A percentile compares a stretch with the other conserved stretches of the same genome.
Evolutionary conservation across 2,888 invertebrate species (phyloP).

Genomic region (Plagodis dolabraria): DNA sequence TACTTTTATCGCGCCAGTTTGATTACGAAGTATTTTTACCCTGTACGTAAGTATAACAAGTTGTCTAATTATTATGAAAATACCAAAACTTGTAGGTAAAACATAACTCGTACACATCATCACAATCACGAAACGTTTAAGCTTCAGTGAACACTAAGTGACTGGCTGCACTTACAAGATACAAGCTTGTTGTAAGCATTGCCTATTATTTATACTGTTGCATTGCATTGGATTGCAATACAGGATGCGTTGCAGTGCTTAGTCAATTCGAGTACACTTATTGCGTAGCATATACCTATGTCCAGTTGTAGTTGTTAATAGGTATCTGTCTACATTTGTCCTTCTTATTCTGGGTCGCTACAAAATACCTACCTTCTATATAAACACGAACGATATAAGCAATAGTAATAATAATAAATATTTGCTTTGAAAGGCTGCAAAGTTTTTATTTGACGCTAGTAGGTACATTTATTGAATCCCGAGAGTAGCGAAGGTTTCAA

Average conservation of each 20-base stretch:
- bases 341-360: too few relatives aligned
- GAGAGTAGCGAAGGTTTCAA: too few relatives aligned
- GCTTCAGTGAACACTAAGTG: constrained; percentile 18
- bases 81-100: not conserved
- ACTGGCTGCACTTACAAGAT: not conserved
- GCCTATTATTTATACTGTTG: not conserved
- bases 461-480: not conserved
- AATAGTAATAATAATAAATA: not conserved
- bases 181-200: constrained; percentile 7
- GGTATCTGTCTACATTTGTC: too few relatives aligned
- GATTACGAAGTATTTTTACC: too few relatives aligned
- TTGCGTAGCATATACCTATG: too few relatives aligned
- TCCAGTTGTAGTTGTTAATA: too few relatives aligned
- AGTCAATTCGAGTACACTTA: not conserved
- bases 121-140: constrained; percentile 14
- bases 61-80: too few relatives aligned
- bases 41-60: too few relatives aligned
- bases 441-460: too few relatives aligned
- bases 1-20: too few relatives aligned
- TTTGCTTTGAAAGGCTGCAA: not conserved
- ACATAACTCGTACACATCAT: constrained; percentile 12
- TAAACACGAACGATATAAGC: not conserved
- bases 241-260: constrained; percentile 9
- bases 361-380: too few relatives aligned
- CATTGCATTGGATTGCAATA: constrained; percentile 4